Conservation (phyloP, 1,140 invertebrate species). For the Drosophila willistoni region DNA sequence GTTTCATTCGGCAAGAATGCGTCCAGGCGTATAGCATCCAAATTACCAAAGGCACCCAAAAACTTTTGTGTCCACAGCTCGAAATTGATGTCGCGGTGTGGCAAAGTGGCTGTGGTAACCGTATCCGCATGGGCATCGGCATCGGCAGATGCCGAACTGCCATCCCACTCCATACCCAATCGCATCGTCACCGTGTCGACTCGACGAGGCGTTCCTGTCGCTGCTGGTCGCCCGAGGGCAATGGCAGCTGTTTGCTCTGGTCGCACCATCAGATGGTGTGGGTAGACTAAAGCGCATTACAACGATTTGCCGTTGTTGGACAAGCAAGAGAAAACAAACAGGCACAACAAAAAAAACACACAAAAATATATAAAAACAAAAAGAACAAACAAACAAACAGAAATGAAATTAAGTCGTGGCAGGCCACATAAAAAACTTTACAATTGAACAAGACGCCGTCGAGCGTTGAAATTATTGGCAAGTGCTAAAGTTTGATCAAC, state of each 20-base stretch:
- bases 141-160: neutral
- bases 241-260: constrained; percentile 34
- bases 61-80: constrained; percentile 83
- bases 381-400: constrained; percentile 24
- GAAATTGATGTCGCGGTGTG: constrained; percentile 77
- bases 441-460: constrained; percentile 72
- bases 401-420: constrained; percentile 48
- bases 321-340: constrained; percentile 29
- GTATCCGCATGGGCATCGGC: neutral
- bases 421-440: constrained; percentile 57
- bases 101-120: constrained; percentile 33
- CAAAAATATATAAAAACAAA: constrained; percentile 23
- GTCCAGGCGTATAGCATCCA: constrained; percentile 72
- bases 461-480: constrained; percentile 78
- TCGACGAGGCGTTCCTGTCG: constrained; percentile 22
- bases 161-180: neutral
- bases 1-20: constrained; percentile 79
- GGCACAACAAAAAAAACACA: neutral
- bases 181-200: neutral
- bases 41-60: constrained; percentile 78
- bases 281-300: constrained; percentile 75
- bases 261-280: constrained; percentile 77
- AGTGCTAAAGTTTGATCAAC: constrained; percentile 76
- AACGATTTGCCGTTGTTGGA: constrained; percentile 53
- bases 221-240: constrained; percentile 21